Percentiles rank a stretch among this genome's conserved stretches.
These are phyloP conservation scores for Trypoxylon attenuatum DNA, from an alignment of 2,888 invertebrate species.

Conservation along the genomic window DNA sequence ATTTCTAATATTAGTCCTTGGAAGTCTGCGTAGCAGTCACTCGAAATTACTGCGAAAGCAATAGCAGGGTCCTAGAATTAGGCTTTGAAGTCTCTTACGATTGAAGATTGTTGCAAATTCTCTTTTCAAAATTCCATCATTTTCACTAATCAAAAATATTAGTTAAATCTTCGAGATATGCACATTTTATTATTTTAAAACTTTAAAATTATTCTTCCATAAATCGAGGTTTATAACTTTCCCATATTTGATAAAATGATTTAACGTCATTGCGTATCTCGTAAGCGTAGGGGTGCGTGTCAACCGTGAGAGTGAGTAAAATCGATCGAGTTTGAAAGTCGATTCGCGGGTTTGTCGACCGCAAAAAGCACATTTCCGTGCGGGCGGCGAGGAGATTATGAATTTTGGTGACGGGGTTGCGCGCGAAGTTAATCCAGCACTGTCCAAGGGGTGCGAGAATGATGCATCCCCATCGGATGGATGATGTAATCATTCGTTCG, in stretches of 20 bases:
- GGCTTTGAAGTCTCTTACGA: no score
- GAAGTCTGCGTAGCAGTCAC: no score
- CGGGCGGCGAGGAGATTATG: constrained; percentile 46
- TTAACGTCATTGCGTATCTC: neutral
- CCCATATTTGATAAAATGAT: neutral
- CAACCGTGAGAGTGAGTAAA: neutral
- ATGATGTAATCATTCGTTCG: constrained; percentile 65
- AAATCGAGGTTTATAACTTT: neutral
- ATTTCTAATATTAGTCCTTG: no score
- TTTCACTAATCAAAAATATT: neutral
- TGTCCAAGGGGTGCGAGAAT: constrained; percentile 50
- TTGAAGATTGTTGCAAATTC: no score
- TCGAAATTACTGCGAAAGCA: no score
- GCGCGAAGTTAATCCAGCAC: constrained; percentile 55
- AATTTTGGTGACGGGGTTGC: constrained; percentile 53
- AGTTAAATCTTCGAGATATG: neutral
- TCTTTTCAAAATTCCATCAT: neutral
- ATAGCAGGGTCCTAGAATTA: no score
- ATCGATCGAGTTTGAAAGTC: neutral
- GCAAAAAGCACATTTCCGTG: constrained; percentile 34
- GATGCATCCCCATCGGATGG: constrained; percentile 60
- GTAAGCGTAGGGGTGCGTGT: neutral
- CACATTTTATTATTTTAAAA: neutral
- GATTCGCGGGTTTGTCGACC: constrained; percentile 17
- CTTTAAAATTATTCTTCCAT: neutral